Evolutionary conservation across 2,113 vertebrate species (phyloP).

Genomic region (Acanthochromis polyacanthus): DNA sequence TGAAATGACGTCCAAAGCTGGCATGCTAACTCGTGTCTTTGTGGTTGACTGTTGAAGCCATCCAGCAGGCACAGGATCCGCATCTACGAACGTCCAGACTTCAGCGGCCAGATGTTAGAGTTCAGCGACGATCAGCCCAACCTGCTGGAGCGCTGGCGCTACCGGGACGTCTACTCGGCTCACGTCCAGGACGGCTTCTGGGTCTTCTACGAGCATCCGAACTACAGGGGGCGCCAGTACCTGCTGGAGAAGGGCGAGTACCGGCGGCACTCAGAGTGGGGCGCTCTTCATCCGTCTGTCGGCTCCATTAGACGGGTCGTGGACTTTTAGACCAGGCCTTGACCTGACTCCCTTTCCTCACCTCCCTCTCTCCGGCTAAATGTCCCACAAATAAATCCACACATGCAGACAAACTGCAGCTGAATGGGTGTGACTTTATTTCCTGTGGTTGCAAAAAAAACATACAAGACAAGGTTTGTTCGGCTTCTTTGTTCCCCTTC

Average conservation of each 20-base stretch:
- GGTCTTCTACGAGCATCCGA: conserved; percentile 73
- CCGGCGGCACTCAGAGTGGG: conserved; percentile 68
- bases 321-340: conserved; percentile 14
- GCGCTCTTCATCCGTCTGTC: conserved; percentile 55
- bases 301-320: conserved; percentile 63
- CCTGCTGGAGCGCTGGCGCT: conserved; percentile 61
- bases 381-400: conserved; percentile 39
- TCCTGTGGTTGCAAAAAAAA: not conserved
- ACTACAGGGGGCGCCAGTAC: conserved; percentile 72
- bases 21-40: not conserved
- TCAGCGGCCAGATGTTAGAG: conserved; percentile 68
- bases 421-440: conserved; percentile 4
- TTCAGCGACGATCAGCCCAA: conserved; percentile 57
- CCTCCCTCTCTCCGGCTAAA: not conserved
- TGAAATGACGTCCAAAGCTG: not conserved
- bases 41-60: conserved; percentile 12
- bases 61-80: conserved; percentile 53
- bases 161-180: conserved; percentile 60
- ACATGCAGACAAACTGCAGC: conserved; percentile 1
- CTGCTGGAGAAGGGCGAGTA: conserved; percentile 77
- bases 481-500: too few species aligned
- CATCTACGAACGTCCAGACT: conserved; percentile 66
- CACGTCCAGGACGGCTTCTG: conserved; percentile 68
- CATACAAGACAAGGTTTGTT: too few species aligned
- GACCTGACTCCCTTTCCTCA: not conserved